Conservation (phyloP, 2,888 invertebrate species). For the Electrophaes corylata region DNA sequence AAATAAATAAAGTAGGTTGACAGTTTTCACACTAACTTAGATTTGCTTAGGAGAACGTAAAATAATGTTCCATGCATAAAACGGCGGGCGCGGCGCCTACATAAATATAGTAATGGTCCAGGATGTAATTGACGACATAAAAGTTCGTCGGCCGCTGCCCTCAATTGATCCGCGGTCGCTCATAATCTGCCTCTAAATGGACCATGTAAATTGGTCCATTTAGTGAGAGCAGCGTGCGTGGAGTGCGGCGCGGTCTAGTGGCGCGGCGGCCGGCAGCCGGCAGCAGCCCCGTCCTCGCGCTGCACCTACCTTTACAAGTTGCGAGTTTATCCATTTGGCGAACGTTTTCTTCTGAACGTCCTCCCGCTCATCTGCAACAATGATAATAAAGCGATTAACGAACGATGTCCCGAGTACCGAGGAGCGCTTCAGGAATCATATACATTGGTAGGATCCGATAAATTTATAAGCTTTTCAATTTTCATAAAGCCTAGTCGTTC, state of each 20-base stretch:
- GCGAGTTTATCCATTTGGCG: conserved; percentile 95
- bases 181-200: conserved; percentile 31
- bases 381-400: not conserved
- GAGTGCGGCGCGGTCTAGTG: not conserved
- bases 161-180: conserved; percentile 39
- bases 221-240: conserved; percentile 2
- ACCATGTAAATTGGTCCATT: conserved; percentile 34
- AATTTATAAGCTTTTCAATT: too few species aligned
- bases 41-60: not conserved
- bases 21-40: not conserved
- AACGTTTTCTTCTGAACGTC: conserved; percentile 98
- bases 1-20: too few species aligned
- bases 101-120: not conserved
- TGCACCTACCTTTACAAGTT: conserved; percentile 88
- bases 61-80: not conserved
- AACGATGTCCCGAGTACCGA: not conserved
- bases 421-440: too few species aligned
- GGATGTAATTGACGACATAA: conserved; percentile 1
- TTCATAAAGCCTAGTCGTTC: too few species aligned
- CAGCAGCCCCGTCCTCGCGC: conserved; percentile 8
- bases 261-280: not conserved
- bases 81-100: too few species aligned
- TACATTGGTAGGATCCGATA: too few species aligned
- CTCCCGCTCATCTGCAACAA: conserved; percentile 93
- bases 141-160: conserved; percentile 31